These are phyloP conservation scores for Laspeyria flexula DNA, from an alignment of 2,888 invertebrate species.

Conservation along the genomic window DNA sequence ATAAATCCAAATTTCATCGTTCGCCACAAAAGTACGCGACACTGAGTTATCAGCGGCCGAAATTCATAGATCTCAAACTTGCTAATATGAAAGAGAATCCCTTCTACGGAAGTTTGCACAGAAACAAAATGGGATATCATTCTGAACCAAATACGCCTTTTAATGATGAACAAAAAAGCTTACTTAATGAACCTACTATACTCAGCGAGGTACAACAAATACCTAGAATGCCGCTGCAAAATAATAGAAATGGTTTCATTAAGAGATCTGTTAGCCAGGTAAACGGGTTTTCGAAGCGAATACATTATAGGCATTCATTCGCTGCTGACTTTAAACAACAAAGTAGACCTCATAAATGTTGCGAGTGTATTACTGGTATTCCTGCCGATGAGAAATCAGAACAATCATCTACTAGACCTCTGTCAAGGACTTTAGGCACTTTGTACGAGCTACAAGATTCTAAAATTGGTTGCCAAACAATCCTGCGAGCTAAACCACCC, in stretches of 20 bases:
- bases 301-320: slow-evolving; percentile 82
- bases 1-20: slow-evolving; percentile 78
- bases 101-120: slow-evolving; percentile 74
- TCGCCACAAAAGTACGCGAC: slow-evolving; percentile 83
- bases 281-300: slow-evolving; percentile 78
- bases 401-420: slow-evolving; percentile 61
- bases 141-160: slow-evolving; percentile 83
- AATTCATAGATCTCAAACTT: slow-evolving; percentile 77
- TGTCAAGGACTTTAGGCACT: slow-evolving; percentile 78
- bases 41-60: slow-evolving; percentile 77
- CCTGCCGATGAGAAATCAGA: slow-evolving; percentile 68
- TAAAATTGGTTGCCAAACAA: slow-evolving; percentile 89
- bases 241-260: slow-evolving; percentile 77
- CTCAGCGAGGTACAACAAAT: slow-evolving; percentile 77
- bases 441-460: slow-evolving; percentile 86
- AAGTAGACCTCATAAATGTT: slow-evolving; percentile 79
- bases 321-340: slow-evolving; percentile 76
- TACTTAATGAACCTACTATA: slow-evolving; percentile 69
- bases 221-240: slow-evolving; percentile 78
- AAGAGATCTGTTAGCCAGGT: slow-evolving; percentile 80
- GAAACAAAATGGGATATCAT: slow-evolving; percentile 79
- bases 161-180: slow-evolving; percentile 62
- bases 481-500: slow-evolving; percentile 88
- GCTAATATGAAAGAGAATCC: slow-evolving; percentile 64
- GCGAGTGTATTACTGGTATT: slow-evolving; percentile 81